Evolutionary conservation across 2,797 vertebrate species (phyloP).

Genomic region (Anguilla marmorata): DNA sequence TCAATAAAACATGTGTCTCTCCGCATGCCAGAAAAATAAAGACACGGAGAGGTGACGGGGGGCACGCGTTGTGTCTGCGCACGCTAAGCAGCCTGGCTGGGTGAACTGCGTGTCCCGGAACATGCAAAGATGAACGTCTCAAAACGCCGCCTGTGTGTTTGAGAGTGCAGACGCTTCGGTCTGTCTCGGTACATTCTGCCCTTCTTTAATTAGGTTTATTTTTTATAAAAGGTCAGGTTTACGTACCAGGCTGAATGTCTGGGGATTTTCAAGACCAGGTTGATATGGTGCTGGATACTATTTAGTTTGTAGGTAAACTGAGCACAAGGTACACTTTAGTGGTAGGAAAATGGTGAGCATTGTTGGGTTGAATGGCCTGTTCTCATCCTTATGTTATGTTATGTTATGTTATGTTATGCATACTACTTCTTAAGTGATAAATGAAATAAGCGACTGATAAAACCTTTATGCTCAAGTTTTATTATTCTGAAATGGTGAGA

Average conservation of each 20-base stretch:
- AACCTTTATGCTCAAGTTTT: conserved; percentile 37
- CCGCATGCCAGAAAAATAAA: conserved; percentile 9
- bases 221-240: background rate
- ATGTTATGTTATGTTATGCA: background rate
- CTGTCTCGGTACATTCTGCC: background rate
- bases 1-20: conserved; percentile 22
- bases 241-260: background rate
- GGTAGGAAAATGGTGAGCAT: too few species aligned
- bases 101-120: background rate
- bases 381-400: too few species aligned
- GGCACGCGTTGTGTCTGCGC: background rate
- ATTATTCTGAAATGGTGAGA: conserved; percentile 45
- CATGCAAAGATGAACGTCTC: background rate
- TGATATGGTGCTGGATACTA: too few species aligned
- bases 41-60: background rate
- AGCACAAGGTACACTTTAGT: too few species aligned
- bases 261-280: too few species aligned
- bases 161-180: background rate
- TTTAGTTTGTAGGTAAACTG: too few species aligned
- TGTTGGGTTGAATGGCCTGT: too few species aligned
- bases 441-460: background rate
- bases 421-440: background rate
- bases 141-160: background rate
- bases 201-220: background rate
- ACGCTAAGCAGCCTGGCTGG: conserved; percentile 41